Evolutionary conservation across 2,113 vertebrate genomes (phyloP), one percentile per base, ranked within the genome.

Genomic region (Lepus timidus): DNA sequence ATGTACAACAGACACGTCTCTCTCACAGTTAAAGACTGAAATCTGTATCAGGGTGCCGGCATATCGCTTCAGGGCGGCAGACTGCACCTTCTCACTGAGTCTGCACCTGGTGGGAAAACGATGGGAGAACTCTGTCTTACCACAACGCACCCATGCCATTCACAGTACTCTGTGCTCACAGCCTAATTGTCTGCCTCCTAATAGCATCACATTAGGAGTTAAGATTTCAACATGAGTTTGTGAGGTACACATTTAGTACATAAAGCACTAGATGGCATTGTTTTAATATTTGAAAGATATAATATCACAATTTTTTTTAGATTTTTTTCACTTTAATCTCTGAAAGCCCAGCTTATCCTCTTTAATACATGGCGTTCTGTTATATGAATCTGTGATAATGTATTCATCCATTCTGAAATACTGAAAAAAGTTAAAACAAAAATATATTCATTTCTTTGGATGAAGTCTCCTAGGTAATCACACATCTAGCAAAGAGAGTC

Each of bases 391-490:
- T 94, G 1, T 70, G 9, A 90, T 82, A 33, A 88, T 79, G 80
- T 92, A 85, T 90, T 94, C n/a, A 85, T 74, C 23, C 16, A 79
- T 67, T 95, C 33, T 61, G 4, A 78, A 95, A 44, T 61, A 51
- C 55, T 93, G 78, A 83, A 17, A 73, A 68, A 49, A 74, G 67
- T 71, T 61, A 91, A 85, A 67, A 31, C 14, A 39, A 58, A 83
- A 81, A 73, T 73, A 71, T 39, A 67, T 92, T 87, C 25, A 6
- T 23, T 31, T 96, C 31, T 94, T 64, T 74, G 12, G 58, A 76
- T 27, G 39, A 83, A 91, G 22, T 89, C 96, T 96, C 39, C 70
- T 49, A 85, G 51, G 64, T 70, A 89, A 85, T 78, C 75, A 88
- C 52, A 89, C 33, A 89, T 75, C 13, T 33, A 88, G 71, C 62